Evolutionary conservation across 1,140 invertebrate species (phyloP).

Genomic region (Drosophila sp.): DNA sequence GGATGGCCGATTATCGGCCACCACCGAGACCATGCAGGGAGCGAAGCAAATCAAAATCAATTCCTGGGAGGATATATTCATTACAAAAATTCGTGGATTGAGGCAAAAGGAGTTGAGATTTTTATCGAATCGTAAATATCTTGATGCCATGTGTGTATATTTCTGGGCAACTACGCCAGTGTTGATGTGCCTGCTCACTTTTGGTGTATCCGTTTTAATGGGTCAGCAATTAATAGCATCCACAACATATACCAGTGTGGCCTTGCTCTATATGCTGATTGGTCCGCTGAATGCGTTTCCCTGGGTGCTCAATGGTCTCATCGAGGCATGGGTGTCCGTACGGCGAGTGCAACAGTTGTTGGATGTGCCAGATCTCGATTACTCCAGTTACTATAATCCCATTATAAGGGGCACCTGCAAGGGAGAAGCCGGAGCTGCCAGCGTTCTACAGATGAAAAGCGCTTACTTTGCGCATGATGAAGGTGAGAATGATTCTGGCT

Average conservation of each 20-base stretch:
- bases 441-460: conserved; percentile 70
- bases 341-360: conserved; percentile 90
- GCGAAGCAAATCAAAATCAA: conserved; percentile 96
- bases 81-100: conserved; percentile 86
- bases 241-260: conserved; percentile 96
- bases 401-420: conserved; percentile 56
- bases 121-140: conserved; percentile 94
- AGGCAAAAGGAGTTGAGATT: conserved; percentile 90
- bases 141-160: conserved; percentile 99
- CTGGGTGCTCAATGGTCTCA: conserved; percentile 98
- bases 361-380: conserved; percentile 77
- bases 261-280: conserved; percentile 98
- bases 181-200: conserved; percentile 95
- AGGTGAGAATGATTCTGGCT: conserved; percentile 3
- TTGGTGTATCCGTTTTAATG: conserved; percentile 93
- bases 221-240: conserved; percentile 93
- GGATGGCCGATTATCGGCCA: conserved; percentile 94
- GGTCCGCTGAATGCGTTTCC: conserved; percentile 98
- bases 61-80: conserved; percentile 96
- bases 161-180: conserved; percentile 99
- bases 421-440: conserved; percentile 22
- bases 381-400: conserved; percentile 78
- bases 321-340: conserved; percentile 96
- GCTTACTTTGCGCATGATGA: conserved; percentile 63
- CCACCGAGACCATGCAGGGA: conserved; percentile 94